phyloP scores from a whole-genome alignment of 2,113 vertebrate species.

The Chamaetylas fuelleborni region DNA sequence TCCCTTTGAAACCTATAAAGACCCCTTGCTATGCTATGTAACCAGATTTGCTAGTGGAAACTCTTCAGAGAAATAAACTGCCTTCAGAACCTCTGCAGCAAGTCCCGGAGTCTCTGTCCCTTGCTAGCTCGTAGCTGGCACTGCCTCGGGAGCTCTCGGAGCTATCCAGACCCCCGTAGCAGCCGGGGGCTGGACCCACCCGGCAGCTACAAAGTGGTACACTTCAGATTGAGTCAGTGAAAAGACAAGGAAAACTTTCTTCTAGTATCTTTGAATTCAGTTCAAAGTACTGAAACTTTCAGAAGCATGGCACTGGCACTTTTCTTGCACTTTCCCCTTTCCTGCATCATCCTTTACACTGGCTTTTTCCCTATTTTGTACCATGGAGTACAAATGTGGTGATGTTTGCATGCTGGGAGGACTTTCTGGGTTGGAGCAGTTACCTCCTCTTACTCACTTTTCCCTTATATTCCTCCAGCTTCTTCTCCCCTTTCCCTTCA shows the following conservation, averaged over 20 bases:
- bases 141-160: no score
- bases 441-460: not conserved
- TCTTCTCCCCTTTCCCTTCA: not conserved
- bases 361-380: rapidly evolving
- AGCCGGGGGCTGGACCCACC: no score
- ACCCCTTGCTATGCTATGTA: no score
- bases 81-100: no score
- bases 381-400: not conserved
- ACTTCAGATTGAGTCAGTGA: not conserved
- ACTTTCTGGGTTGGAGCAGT: not conserved
- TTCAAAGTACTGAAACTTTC: not conserved
- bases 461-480: not conserved
- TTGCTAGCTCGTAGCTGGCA: no score
- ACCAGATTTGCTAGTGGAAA: no score
- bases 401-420: not conserved
- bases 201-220: no score
- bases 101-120: no score
- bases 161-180: no score
- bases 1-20: no score
- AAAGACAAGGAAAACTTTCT: not conserved
- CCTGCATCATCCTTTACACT: not conserved
- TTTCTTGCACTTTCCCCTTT: not conserved
- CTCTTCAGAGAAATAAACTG: no score
- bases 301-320: not conserved
- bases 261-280: not conserved